Evolutionary conservation across 92 coral and sea anemone genomes (phyloP).

Genomic region (Phymanthus crucifer): DNA sequence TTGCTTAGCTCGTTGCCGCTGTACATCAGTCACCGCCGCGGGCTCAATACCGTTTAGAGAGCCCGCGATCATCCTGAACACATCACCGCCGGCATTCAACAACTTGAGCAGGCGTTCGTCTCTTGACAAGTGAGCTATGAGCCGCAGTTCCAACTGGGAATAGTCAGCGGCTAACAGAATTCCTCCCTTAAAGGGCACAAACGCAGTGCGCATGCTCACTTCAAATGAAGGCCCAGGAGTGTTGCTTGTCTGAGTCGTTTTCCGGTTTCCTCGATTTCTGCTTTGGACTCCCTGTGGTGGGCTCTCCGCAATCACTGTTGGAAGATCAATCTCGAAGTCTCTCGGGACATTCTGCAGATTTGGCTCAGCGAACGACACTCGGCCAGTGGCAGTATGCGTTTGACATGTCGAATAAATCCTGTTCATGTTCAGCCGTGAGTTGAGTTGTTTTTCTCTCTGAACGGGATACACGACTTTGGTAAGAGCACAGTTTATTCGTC

Average conservation of each 20-base stretch:
- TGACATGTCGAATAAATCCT: constrained; percentile 82
- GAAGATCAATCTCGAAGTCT: constrained; percentile 88
- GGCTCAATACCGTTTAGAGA: constrained; percentile 74
- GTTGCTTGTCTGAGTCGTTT: constrained; percentile 22
- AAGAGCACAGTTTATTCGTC: constrained; percentile 90
- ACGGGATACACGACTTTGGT: constrained; percentile 93
- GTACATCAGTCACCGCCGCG: constrained; percentile 70
- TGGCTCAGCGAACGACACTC: constrained; percentile 93
- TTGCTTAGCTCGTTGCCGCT: constrained; percentile 96
- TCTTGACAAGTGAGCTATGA: constrained; percentile 89
- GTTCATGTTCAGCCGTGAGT: constrained; percentile 66
- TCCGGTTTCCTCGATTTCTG: constrained; percentile 50
- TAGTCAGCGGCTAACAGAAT: constrained; percentile 95
- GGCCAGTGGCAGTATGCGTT: constrained; percentile 93
- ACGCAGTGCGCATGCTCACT: constrained; percentile 98
- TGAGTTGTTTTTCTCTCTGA: constrained; percentile 68
- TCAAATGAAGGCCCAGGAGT: constrained; percentile 53
- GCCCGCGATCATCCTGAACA: constrained; percentile 95
- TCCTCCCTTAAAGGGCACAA: constrained; percentile 79
- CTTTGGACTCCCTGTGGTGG: constrained; percentile 72
- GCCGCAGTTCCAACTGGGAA: constrained; percentile 96
- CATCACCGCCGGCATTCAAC: constrained; percentile 92
- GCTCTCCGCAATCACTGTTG: constrained; percentile 78
- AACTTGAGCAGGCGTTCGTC: constrained; percentile 79
- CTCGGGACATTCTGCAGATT: constrained; percentile 95